These are phyloP conservation scores for Silvanus unidentatus DNA, from an alignment of 2,888 invertebrate genomes.

Conservation along the genomic window DNA sequence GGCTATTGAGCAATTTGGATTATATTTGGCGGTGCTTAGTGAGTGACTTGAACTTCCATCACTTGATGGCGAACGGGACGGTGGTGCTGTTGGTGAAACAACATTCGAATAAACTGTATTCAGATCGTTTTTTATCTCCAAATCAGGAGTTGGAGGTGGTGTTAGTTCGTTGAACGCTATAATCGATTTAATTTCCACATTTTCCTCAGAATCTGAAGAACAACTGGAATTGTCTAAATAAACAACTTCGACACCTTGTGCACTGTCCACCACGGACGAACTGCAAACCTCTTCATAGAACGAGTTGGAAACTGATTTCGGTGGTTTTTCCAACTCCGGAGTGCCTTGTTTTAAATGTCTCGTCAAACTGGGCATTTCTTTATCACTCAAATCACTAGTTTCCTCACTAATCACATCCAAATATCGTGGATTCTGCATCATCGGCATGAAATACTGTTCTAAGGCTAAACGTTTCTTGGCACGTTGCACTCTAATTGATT, in stretches of 20 bases:
- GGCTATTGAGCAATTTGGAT: slow-evolving; percentile 56
- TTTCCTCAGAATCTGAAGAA: slow-evolving; percentile 1
- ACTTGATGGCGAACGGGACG: slow-evolving; percentile 40
- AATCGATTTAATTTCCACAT: not conserved
- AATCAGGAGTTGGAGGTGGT: slow-evolving; percentile 3
- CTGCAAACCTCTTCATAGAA: slow-evolving; percentile 59
- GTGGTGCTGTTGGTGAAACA: slow-evolving; percentile 25
- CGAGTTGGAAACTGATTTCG: slow-evolving; percentile 62
- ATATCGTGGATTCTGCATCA: slow-evolving; percentile 57
- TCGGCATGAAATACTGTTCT: slow-evolving; percentile 54
- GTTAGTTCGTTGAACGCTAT: not conserved
- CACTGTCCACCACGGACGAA: slow-evolving; percentile 36
- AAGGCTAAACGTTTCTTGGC: slow-evolving; percentile 52
- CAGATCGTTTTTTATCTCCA: not conserved
- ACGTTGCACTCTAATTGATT: slow-evolving; percentile 43
- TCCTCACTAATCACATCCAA: slow-evolving; percentile 76
- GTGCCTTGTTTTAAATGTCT: slow-evolving; percentile 30
- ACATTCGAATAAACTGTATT: slow-evolving; percentile 19
- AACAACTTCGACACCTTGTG: not conserved
- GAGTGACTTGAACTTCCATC: slow-evolving; percentile 50
- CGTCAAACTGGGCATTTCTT: slow-evolving; percentile 32
- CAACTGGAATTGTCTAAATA: not conserved
- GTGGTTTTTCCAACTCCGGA: slow-evolving; percentile 24
- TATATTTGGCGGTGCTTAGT: slow-evolving; percentile 64
- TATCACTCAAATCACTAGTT: slow-evolving; percentile 60